These are phyloP conservation scores for Periphyllus acericola DNA, from an alignment of 2,888 invertebrate species.

Conservation along the genomic window DNA sequence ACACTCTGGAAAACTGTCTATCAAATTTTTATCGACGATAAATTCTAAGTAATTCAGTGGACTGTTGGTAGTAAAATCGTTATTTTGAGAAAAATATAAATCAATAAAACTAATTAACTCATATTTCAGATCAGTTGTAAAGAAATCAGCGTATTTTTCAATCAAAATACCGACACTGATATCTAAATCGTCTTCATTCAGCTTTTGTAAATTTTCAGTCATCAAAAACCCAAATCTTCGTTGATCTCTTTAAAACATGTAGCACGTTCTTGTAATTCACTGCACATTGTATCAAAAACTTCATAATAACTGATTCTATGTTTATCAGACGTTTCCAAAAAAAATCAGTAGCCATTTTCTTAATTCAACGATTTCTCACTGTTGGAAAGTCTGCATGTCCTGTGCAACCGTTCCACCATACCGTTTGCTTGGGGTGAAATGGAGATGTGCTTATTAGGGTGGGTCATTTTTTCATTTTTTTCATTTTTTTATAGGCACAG, in stretches of 20 bases:
- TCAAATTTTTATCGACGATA: constrained; percentile 41
- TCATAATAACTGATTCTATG: no score
- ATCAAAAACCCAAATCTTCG: no score
- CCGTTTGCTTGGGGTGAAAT: constrained; percentile 63
- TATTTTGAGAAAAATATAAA: constrained; percentile 35
- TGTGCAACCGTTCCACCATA: constrained; percentile 55
- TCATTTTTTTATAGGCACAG: no score
- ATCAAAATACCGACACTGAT: constrained; percentile 15
- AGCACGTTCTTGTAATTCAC: no score
- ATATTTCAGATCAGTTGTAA: constrained; percentile 6
- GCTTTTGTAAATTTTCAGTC: no score
- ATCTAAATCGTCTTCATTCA: background rate
- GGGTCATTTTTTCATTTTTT: no score
- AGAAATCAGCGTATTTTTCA: background rate
- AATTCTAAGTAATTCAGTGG: constrained; percentile 18
- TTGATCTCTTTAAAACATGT: no score
- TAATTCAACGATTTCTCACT: no score
- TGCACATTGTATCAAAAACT: no score
- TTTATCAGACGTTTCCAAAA: no score
- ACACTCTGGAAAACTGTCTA: constrained; percentile 43
- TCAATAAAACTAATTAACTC: constrained; percentile 26
- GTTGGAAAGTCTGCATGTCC: no score
- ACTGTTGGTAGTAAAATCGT: background rate
- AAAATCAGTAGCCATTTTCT: no score
- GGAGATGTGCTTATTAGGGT: constrained; percentile 29